Base-by-base conservation (phyloP, 2,888 invertebrate species). In the Ypsolopha sequella region DNA sequence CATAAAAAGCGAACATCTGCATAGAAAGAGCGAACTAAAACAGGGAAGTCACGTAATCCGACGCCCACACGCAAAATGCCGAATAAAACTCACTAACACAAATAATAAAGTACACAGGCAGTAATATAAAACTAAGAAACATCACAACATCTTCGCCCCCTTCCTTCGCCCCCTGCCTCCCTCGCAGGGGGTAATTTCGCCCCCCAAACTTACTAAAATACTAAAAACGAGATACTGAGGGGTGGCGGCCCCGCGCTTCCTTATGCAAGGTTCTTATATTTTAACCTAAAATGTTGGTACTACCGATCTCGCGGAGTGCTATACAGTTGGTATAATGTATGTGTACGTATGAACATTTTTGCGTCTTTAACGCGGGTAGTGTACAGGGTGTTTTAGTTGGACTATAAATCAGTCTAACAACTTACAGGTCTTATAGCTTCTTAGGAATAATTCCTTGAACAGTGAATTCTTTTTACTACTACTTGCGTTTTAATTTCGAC, bases 41-140 rank as follows among this genome's bases (percentile, higher is more conserved):
- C 35, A 36, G 39, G 39, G 45, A 44, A 53, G 60, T 62, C 69
- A 62, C 66, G 66, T 66, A 63, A 60, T 58, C 64, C 64, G 61
- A 58, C 62, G 38, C 51, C 53, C 68, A 68, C 72, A 58, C 66
- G 60, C 55, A 59, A 53, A 60, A 56, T 58, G 54, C 51, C 52
- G 62, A 63, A 66, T 62, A 65, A 61, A 73, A 60, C 73, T 68
- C 77, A 80, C 78, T 75, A 76, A 79, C 81, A 75, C 78, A 82
- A 82, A 82, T 82, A 85, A 86, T 86, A 84, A 85, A 85, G 82
- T 84, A 85, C 80, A 67, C 52, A 55, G 54, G 68, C 73, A 75
- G 85, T 85, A 85, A 86, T 86, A 86, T 86, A 86, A 86, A 86
- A 86, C 86, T 86, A 86, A 85, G 85, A 82, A 86, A 85, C 85